Conservation (phyloP, 2,888 invertebrate genomes). For the Pheosia gnoma region DNA sequence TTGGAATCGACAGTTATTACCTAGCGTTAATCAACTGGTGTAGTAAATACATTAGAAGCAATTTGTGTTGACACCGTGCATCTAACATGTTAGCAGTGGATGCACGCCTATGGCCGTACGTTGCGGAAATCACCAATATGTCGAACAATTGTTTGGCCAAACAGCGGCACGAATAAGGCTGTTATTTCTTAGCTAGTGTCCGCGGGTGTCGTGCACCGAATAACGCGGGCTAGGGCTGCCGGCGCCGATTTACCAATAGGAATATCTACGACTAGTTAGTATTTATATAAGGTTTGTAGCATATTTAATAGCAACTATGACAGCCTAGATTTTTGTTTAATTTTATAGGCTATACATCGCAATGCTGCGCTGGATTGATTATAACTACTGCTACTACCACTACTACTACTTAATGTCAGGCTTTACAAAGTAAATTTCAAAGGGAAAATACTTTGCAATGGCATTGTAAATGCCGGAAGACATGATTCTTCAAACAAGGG, state of each 20-base stretch:
- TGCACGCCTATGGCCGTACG: slow-evolving; percentile 11
- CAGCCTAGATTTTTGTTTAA: no score
- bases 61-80: not conserved
- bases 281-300: no score
- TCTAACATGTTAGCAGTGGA: slow-evolving; percentile 15
- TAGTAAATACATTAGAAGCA: not conserved
- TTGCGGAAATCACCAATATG: slow-evolving; percentile 25
- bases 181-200: slow-evolving; percentile 25
- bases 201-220: slow-evolving; percentile 2
- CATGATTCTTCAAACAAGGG: no score
- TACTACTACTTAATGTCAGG: no score
- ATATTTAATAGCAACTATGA: no score
- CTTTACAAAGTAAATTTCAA: no score
- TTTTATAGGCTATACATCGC: no score
- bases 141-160: slow-evolving; percentile 25
- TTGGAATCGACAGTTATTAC: not conserved
- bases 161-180: slow-evolving; percentile 26
- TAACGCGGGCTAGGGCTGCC: not conserved
- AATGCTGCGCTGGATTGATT: no score
- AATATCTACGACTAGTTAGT: no score
- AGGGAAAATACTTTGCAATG: no score
- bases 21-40: not conserved
- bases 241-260: not conserved
- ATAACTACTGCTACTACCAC: no score
- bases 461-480: no score